Base-by-base conservation (phyloP, 2,797 vertebrate species). In the Amniataba percoides region DNA sequence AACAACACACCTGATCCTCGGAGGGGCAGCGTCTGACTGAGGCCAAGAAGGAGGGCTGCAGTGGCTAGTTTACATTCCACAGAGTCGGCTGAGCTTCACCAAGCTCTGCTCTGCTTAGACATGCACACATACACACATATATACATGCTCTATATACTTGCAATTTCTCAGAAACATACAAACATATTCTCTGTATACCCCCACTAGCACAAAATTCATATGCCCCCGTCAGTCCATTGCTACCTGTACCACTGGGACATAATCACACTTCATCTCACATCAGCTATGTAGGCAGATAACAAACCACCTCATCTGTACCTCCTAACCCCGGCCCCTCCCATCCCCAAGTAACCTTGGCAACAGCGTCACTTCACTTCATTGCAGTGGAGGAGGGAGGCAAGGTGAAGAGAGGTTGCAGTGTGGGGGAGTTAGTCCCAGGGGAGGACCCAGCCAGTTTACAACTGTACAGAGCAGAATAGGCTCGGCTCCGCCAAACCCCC, bases 41-140 rank as follows among this genome's bases (percentile, higher is more conserved):
- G 81, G 61, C 84, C 83, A 69, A 63, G 52, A 67, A 80, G 51
- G 78, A 90, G 63, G 84, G 82, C 86, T 90, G 85, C 92, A 91
- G 85, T 87, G 84, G 84, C 81, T 91, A 83, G 90, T 94, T 94
- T 91, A 91, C 89, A 93, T 92, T 94, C 91, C 88, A 89, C 82
- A 74, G 84, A 86, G 80, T 84, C 73, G 43, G 67, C 80, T 62
- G 64, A 79, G 88, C 85, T 78, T 89, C 79, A 78, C 68, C 85
- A 86, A 80, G 80, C 80, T 79, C 84, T 83, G 74, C 77, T 84
- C 55, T 52, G 71, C 77, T 70, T 76, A 71, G 18, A 78, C 71
- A 49, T 19, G 7, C 76, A 62, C 64, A 52, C 46, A 73, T 31
- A n/a, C 25, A n/a, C 45, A 42, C 48, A 45, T 36, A 21, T 6